phyloP scores from a whole-genome alignment of 2,113 vertebrate species.

The Labrus mixtus region DNA sequence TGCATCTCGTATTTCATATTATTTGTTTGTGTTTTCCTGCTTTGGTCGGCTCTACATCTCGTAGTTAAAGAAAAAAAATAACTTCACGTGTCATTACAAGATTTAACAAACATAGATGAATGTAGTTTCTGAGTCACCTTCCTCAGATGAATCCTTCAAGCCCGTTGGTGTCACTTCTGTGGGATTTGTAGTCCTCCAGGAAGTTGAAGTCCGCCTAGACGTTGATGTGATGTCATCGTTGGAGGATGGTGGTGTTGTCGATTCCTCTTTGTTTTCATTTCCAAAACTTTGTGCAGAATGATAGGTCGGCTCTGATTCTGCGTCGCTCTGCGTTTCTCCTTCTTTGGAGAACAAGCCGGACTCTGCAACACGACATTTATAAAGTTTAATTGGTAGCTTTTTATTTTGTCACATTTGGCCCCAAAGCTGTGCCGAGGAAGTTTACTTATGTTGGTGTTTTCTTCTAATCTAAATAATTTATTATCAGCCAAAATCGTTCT shows the following conservation, averaged over 20 bases:
- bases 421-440: too few species aligned
- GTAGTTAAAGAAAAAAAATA: background rate
- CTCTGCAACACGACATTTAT: background rate
- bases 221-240: accelerated
- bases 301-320: background rate
- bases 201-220: background rate
- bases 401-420: too few species aligned
- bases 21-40: too few species aligned
- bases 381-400: too few species aligned
- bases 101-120: too few species aligned
- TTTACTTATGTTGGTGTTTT: too few species aligned
- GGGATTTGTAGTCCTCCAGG: conserved; percentile 17
- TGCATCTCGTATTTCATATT: too few species aligned
- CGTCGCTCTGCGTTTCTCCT: background rate
- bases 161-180: background rate
- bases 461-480: too few species aligned
- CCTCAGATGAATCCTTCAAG: background rate
- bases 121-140: background rate
- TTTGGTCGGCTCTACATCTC: too few species aligned
- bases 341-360: background rate
- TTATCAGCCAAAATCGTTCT: too few species aligned
- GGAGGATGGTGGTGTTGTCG: background rate
- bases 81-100: background rate
- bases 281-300: accelerated
- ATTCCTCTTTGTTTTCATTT: accelerated